Conservation (phyloP, 1,140 invertebrate genomes). For the Drosophila truncata region DNA sequence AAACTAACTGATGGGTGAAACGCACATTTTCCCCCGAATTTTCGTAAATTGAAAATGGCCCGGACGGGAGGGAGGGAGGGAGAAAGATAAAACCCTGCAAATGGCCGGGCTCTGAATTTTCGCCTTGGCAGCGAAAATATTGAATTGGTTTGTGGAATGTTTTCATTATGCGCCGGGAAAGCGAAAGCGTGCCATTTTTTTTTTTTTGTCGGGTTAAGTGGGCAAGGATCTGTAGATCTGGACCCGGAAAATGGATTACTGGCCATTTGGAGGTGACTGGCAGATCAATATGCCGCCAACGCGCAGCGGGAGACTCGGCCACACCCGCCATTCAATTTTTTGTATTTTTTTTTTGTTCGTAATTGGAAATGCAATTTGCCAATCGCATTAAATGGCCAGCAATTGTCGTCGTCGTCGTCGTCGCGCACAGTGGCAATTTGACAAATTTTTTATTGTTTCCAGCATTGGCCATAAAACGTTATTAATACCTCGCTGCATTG, state of each 20-base stretch:
- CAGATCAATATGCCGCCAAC: constrained; percentile 35
- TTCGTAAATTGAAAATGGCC: constrained; percentile 71
- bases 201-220: constrained; percentile 7
- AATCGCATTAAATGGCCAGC: constrained; percentile 70
- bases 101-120: constrained; percentile 45
- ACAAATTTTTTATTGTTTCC: constrained; percentile 81
- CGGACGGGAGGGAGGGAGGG: too few species aligned
- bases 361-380: constrained; percentile 79
- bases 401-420: constrained; percentile 40
- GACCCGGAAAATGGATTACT: constrained; percentile 26
- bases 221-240: constrained; percentile 11
- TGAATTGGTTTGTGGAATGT: constrained; percentile 79
- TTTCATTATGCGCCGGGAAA: constrained; percentile 68
- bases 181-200: constrained; percentile 34
- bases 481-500: constrained; percentile 68
- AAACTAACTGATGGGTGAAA: constrained; percentile 17
- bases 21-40: constrained; percentile 59
- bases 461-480: constrained; percentile 60
- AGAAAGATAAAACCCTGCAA: constrained; percentile 35
- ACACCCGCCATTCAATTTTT: constrained; percentile 42
- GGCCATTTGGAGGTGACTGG: constrained; percentile 37
- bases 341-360: constrained; percentile 2
- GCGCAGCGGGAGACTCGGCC: constrained; percentile 26
- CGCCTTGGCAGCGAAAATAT: constrained; percentile 63
- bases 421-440: constrained; percentile 70